Conservation (phyloP, 1,140 invertebrate genomes). For the Eueides isabella region DNA sequence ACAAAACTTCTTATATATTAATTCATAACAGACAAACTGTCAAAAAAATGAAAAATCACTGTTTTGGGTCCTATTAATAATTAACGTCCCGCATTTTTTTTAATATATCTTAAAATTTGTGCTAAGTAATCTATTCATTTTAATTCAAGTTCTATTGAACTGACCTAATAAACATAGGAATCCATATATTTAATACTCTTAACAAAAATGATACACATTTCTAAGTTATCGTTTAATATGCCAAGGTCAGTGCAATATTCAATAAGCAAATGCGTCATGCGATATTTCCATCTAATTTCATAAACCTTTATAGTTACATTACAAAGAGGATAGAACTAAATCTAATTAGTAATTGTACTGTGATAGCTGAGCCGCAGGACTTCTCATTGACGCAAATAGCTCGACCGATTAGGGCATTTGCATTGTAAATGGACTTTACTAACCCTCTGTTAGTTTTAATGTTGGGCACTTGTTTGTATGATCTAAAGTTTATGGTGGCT, state of each 20-base stretch:
- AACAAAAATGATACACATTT: neutral
- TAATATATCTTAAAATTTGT: too few relatives aligned
- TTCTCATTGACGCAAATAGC: constrained; percentile 49
- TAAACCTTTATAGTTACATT: neutral
- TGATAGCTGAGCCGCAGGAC: constrained; percentile 21
- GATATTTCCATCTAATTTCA: constrained; percentile 1
- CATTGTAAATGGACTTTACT: constrained; percentile 59
- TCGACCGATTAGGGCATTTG: constrained; percentile 55
- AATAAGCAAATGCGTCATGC: neutral
- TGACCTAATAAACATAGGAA: neutral
- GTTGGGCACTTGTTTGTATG: constrained; percentile 13
- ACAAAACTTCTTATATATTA: too few relatives aligned
- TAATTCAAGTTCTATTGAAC: neutral
- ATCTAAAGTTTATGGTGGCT: neutral
- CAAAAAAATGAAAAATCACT: too few relatives aligned
- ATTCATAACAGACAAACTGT: too few relatives aligned
- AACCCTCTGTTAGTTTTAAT: constrained; percentile 42
- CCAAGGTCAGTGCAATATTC: neutral
- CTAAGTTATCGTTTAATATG: neutral
- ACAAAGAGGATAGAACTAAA: constrained; percentile 5
- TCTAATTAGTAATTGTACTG: constrained; percentile 36
- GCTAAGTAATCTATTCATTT: neutral
- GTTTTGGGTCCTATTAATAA: too few relatives aligned
- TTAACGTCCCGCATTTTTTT: too few relatives aligned
- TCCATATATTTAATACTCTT: neutral